phyloP scores from a whole-genome alignment of 2,797 vertebrate species.

The Melanotaenia pygmaea region DNA sequence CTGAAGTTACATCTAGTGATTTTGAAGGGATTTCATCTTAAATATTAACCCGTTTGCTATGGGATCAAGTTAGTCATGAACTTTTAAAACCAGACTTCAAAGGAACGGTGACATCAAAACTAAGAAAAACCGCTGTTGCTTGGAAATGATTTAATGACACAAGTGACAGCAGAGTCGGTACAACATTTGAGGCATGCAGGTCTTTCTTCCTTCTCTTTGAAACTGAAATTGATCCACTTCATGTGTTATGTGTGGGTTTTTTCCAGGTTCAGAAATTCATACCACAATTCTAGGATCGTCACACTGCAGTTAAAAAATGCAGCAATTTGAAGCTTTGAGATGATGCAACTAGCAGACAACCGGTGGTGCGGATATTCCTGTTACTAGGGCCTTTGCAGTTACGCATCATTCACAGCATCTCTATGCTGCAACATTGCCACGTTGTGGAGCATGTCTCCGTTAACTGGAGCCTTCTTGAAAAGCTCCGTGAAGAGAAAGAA shows the following conservation, averaged over 20 bases:
- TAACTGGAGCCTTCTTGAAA: conserved; percentile 25
- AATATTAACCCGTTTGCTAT: neutral
- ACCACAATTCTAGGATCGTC: conserved; percentile 64
- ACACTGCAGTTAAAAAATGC: conserved; percentile 86
- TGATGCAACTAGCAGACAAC: conserved; percentile 87
- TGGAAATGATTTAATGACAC: conserved; percentile 35
- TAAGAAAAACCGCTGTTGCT: neutral
- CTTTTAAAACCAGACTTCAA: conserved; percentile 6
- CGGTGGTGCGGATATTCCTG: conserved; percentile 62
- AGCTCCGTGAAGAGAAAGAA: conserved; percentile 17
- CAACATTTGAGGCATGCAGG: neutral
- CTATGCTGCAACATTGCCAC: conserved; percentile 3
- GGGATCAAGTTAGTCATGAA: neutral
- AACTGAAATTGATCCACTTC: conserved; percentile 33
- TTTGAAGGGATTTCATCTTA: neutral
- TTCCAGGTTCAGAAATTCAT: conserved; percentile 62
- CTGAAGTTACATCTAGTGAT: neutral
- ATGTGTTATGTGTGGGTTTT: conserved; percentile 12
- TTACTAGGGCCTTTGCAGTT: conserved; percentile 45
- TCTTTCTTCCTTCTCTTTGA: conserved; percentile 28
- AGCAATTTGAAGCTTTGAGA: conserved; percentile 81
- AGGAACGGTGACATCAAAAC: conserved; percentile 15
- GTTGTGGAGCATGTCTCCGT: conserved; percentile 10
- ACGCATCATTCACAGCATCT: conserved; percentile 36
- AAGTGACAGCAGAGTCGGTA: conserved; percentile 40